phyloP scores from a whole-genome alignment of 2,113 vertebrate genomes.

The Ascaphus truei region DNA sequence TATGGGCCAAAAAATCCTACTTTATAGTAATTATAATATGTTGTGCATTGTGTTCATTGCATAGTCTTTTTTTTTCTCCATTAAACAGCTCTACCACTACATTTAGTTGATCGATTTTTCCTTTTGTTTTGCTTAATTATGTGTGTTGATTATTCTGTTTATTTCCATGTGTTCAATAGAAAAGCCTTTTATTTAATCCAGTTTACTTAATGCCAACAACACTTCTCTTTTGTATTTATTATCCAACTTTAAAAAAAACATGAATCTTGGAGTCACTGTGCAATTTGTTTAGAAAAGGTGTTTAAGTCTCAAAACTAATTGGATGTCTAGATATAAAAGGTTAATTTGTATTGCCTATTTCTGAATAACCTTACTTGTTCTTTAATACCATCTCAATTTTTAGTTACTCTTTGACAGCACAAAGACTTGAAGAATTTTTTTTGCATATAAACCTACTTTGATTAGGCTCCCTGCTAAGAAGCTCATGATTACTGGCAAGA shows the following conservation, averaged over 20 bases:
- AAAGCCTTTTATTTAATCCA: neutral
- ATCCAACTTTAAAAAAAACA: neutral
- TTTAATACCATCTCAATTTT: neutral
- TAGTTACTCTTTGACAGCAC: neutral
- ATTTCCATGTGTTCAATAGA: neutral
- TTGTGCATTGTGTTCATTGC: no score
- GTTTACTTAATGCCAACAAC: neutral
- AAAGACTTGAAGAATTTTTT: conserved; percentile 3
- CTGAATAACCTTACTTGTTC: neutral
- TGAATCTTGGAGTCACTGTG: neutral
- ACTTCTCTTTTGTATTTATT: neutral
- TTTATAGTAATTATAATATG: no score
- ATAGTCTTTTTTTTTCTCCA: no score
- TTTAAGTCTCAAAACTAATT: neutral
- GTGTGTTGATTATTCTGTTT: neutral
- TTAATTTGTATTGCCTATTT: conserved; percentile 8
- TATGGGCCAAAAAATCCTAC: no score
- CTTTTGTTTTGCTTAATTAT: neutral
- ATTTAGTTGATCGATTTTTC: neutral
- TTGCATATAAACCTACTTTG: conserved; percentile 17
- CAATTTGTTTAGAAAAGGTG: neutral
- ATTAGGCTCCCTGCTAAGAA: conserved; percentile 12
- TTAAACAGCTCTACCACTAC: no score
- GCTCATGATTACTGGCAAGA: neutral
- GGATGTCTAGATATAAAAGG: neutral